Evolutionary conservation across 2,797 vertebrate species (phyloP).

Genomic region (Manis javanica): DNA sequence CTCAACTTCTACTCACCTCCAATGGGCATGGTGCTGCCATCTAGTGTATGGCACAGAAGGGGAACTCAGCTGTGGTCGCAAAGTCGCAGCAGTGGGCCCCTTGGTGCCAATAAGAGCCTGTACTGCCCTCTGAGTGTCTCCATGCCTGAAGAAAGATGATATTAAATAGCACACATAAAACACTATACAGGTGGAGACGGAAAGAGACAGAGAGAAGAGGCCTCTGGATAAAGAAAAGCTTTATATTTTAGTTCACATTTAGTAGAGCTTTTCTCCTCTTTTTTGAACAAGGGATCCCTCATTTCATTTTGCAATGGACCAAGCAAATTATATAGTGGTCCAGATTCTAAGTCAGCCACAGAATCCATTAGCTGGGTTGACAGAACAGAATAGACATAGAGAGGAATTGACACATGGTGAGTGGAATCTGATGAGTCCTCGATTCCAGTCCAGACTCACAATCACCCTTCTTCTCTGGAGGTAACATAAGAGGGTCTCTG

Average conservation of each 20-base stretch:
- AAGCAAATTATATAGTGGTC: background rate
- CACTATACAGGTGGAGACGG: background rate
- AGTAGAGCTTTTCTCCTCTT: background rate
- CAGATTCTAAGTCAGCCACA: background rate
- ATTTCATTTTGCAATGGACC: background rate
- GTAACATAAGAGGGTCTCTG: background rate
- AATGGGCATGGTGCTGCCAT: background rate
- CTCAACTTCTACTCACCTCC: background rate
- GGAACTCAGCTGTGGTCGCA: background rate
- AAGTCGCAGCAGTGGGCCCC: background rate
- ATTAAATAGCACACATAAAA: background rate
- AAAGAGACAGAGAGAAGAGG: background rate
- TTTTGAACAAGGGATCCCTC: background rate
- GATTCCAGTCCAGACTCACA: background rate
- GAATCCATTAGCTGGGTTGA: background rate
- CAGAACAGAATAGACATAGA: background rate
- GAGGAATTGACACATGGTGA: background rate
- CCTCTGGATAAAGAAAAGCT: background rate
- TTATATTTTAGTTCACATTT: background rate
- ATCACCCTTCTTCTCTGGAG: background rate
- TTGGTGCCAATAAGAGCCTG: background rate
- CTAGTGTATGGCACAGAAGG: background rate
- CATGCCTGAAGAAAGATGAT: background rate
- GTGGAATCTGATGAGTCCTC: background rate
- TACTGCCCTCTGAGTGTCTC: background rate